phyloP scores from a whole-genome alignment of 2,888 invertebrate species.

The Agonopterix arenella region DNA sequence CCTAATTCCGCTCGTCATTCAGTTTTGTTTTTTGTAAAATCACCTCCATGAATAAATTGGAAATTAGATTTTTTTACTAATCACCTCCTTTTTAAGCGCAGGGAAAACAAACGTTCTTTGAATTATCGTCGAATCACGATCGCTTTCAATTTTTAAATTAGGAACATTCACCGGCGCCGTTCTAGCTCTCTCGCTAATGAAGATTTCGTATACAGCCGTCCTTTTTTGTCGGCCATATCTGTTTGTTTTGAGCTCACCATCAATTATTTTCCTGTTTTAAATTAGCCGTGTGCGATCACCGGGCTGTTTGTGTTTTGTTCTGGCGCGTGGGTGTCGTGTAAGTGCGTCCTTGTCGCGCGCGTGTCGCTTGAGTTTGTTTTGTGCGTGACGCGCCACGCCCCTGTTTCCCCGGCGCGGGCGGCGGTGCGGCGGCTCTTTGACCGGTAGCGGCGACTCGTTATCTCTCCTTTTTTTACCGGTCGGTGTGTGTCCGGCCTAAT shows the following conservation, averaged over 20 bases:
- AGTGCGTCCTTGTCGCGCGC: constrained; percentile 44
- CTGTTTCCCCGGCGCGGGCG: constrained; percentile 31
- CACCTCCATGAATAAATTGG: constrained; percentile 53
- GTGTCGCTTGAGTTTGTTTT: constrained; percentile 64
- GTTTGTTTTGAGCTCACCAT: constrained; percentile 73
- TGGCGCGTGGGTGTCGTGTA: constrained; percentile 10
- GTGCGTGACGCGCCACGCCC: constrained; percentile 74
- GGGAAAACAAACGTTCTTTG: constrained; percentile 37
- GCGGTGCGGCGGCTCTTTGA: constrained; percentile 56
- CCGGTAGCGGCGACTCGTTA: constrained; percentile 71
- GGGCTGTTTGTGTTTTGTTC: constrained; percentile 43
- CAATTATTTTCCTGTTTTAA: constrained; percentile 73
- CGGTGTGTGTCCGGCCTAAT: constrained; percentile 67
- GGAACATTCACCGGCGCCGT: constrained; percentile 42
- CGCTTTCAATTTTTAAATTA: constrained; percentile 57
- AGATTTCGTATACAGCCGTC: constrained; percentile 64
- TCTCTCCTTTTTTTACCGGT: constrained; percentile 58
- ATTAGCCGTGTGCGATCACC: constrained; percentile 61
- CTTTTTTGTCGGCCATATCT: constrained; percentile 73
- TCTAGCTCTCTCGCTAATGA: constrained; percentile 60
- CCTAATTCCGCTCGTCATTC: constrained; percentile 55
- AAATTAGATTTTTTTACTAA: constrained; percentile 51
- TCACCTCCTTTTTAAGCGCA: constrained; percentile 29
- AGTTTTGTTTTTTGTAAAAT: constrained; percentile 57
- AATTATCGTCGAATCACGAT: constrained; percentile 54